A percentile compares a stretch with the other conserved stretches of the same genome.
Evolutionary conservation across 2,888 invertebrate genomes (phyloP).

Genomic region (Pristionchus entomophagus): DNA sequence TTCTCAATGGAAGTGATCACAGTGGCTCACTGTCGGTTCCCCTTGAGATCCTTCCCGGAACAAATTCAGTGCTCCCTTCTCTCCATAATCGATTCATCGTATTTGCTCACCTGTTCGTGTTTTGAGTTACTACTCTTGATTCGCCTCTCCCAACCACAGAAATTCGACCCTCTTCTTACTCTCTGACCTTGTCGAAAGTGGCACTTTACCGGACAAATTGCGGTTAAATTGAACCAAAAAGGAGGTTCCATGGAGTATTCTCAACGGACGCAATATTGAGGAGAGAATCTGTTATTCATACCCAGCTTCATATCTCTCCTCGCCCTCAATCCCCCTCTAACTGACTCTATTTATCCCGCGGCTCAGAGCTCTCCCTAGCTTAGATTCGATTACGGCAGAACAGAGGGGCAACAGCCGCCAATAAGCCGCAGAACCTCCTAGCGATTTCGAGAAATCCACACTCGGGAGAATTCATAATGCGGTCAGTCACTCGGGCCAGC

Average conservation of each 20-base stretch:
- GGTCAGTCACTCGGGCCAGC: not conserved
- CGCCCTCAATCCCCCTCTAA: constrained; percentile 1
- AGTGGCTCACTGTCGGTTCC: not conserved
- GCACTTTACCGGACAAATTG: not conserved
- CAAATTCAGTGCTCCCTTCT: not conserved
- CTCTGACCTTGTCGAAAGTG: constrained; percentile 11
- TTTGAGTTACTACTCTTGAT: not conserved
- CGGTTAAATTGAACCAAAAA: not conserved
- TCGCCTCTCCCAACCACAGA: constrained; percentile 11
- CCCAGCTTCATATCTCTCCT: not conserved
- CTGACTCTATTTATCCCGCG: constrained; percentile 31
- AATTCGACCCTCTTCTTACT: constrained; percentile 29
- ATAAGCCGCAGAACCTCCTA: not conserved
- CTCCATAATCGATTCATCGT: not conserved
- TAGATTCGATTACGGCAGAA: constrained; percentile 27
- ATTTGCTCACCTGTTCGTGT: constrained; percentile 30
- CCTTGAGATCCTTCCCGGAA: not conserved
- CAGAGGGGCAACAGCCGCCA: constrained; percentile 6
- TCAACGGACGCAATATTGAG: not conserved
- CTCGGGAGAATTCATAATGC: not conserved
- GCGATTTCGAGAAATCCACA: not conserved
- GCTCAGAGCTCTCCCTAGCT: not conserved
- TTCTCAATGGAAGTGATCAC: no score
- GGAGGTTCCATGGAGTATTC: no score
- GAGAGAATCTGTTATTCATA: constrained; percentile 21